A percentile compares a stretch with the other conserved stretches of the same genome.
phyloP scores from a whole-genome alignment of 1,140 invertebrate genomes.

The Macrostomum lignano region DNA sequence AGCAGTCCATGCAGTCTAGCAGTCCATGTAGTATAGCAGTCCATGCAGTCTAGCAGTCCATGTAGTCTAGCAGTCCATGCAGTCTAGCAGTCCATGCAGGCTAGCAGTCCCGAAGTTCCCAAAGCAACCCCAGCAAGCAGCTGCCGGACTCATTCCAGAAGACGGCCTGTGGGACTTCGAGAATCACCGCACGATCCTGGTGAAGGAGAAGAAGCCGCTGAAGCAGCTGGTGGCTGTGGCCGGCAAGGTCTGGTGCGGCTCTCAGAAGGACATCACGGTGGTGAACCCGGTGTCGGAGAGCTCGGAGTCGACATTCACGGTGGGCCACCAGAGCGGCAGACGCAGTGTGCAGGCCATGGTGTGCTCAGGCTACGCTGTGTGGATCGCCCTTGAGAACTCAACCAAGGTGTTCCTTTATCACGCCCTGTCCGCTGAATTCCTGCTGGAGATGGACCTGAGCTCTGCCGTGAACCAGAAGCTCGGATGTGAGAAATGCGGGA shows the following conservation, averaged over 20 bases:
- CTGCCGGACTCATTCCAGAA: no score
- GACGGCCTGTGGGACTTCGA: slow-evolving; percentile 52
- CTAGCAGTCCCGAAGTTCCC: no score
- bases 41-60: no score
- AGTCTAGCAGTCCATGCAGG: no score
- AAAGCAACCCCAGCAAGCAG: no score
- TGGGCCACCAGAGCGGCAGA: slow-evolving; percentile 41
- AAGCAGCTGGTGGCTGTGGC: slow-evolving; percentile 51
- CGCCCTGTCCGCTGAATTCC: slow-evolving; percentile 42
- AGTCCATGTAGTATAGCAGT: no score
- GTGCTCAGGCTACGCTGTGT: slow-evolving; percentile 43
- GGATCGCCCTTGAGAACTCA: slow-evolving; percentile 45
- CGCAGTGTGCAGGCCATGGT: slow-evolving; percentile 46
- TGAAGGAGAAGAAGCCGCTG: slow-evolving; percentile 44
- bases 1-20: no score
- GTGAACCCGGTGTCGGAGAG: slow-evolving; percentile 43
- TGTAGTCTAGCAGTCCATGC: no score
- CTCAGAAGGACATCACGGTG: slow-evolving; percentile 50
- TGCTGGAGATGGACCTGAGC: slow-evolving; percentile 61
- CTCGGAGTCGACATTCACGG: slow-evolving; percentile 40
- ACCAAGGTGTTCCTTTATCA: slow-evolving; percentile 34
- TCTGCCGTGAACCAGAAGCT: slow-evolving; percentile 72
- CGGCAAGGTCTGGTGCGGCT: slow-evolving; percentile 59
- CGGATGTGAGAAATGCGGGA: slow-evolving; percentile 55
- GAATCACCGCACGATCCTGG: slow-evolving; percentile 38